Percentiles rank a stretch among this genome's conserved stretches.
These are phyloP conservation scores for Calliphora vomitoria DNA, from an alignment of 2,888 invertebrate species.

Conservation along the genomic window DNA sequence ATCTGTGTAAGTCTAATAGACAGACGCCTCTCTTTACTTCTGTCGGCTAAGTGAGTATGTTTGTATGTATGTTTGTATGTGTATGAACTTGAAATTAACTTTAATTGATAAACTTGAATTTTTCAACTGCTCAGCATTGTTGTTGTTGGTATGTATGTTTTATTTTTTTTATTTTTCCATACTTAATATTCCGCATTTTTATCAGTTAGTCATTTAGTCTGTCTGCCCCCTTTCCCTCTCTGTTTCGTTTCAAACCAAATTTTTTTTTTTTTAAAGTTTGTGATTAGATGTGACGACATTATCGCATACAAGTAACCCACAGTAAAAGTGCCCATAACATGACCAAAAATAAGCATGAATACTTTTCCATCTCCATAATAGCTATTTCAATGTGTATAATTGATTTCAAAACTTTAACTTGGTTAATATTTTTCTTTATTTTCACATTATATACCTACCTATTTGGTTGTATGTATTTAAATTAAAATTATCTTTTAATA, in stretches of 20 bases:
- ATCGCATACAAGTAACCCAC: neutral
- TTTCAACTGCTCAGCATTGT: conserved; percentile 44
- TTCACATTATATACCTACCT: neutral
- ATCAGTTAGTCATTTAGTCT: neutral
- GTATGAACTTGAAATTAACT: conserved; percentile 65
- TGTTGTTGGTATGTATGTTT: conserved; percentile 12
- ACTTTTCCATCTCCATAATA: neutral
- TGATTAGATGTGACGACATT: conserved; percentile 45
- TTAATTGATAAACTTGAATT: conserved; percentile 67
- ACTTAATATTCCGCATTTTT: conserved; percentile 28
- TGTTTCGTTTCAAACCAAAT: neutral
- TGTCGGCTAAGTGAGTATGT: no score
- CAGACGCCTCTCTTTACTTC: neutral
- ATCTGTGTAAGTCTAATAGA: neutral
- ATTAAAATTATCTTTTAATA: neutral
- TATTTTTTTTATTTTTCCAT: conserved; percentile 27
- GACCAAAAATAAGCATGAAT: neutral
- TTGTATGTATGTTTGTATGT: no score
- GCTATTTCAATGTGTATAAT: neutral
- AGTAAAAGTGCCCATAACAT: neutral
- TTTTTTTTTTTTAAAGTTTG: conserved; percentile 23
- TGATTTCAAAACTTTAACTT: neutral
- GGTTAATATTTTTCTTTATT: neutral
- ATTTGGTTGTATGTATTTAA: neutral
- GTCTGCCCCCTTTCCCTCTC: neutral